Evolutionary conservation across 1,140 invertebrate species (phyloP), one percentile per base, ranked within the genome.

Genomic region (Apis laboriosa): DNA sequence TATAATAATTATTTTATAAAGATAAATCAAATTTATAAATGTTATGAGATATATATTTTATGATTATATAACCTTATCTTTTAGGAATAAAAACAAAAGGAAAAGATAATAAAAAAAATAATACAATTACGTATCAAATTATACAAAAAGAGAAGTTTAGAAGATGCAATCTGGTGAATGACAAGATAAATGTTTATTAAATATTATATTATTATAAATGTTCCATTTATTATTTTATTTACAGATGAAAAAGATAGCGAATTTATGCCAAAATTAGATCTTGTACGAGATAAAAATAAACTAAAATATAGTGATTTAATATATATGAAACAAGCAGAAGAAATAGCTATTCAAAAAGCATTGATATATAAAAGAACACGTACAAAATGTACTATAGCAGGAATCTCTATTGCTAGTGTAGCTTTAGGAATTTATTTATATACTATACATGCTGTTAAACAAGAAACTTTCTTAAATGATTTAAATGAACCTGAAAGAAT

Each of bases 381-480:
- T 73, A 95, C 92, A 90, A 96, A 94, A 75, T 98, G 97, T 92
- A 92, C 96, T 21, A 92, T 96, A 13, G 96, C 96, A 3, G 97
- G 92, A 83, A 94, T 93, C 11, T 83, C 94, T 1, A 92, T 98
- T 11, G 96, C 95, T 13, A 89, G 94, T 7, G 94, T 94, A 28
- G 97, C 96, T 0, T 75, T 97, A 9, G 94, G 96, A 76, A 98
- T 98, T 88, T 98, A 98, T 92, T 91, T 94, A 11, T 98, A 98
- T 93, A 97, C 97, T 12, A 97, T 98, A 82, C 95, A 95, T 81
- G 95, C 97, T 8, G 96, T 98, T 51, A 97, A 96, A 90, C 97
- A 98, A 92, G 98, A 98, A 93, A 97, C 95, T 34, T 98, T 98
- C 91, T 94, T 98, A 28, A 97, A 98, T 94, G 97, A 98, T 93